Base-by-base conservation (phyloP, 2,113 vertebrate species). In the Pygoscelis antarcticus region DNA sequence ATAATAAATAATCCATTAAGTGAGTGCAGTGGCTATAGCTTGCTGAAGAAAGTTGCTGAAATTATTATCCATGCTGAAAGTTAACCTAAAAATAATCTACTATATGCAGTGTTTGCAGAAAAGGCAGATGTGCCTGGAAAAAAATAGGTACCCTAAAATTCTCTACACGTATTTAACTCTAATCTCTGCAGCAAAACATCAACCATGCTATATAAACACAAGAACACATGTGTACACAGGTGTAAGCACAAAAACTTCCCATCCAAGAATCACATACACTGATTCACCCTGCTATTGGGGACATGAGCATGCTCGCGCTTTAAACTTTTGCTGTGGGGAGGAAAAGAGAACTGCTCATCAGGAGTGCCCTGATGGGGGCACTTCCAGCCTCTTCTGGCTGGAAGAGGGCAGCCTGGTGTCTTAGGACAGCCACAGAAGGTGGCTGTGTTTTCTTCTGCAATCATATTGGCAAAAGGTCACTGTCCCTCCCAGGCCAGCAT, bases 101-200 rank as follows among this genome's bases (percentile, higher is more conserved):
- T 95, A 57, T 18, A 7, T 87, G 51, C 72, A 85, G 77, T 65
- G 77, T 97, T 96, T 96, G 91, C 69, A 96, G 86, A 92, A 93
- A 94, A 95, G 71, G 57, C 88, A 97, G 92, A 94, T 46, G 77
- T 20, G 42, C 57, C 54, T 79, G 49, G 68, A 91, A 77, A 95
- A 98, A 98, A 97, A 97, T 49, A 97, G n/a, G 66, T 96, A 90
- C 68, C 64, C 74, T 83, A 77, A 96, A 97, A 95, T 88, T 93
- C 76, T 97, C 84, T 69, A 62, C 70, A 87, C 78, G 57, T 84
- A 85, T 95, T 93, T 93, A 95, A 92, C 51, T 94, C 82, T 90
- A 61, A 92, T 83, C 27, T 84, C 85, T 3, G 49, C 77, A 88
- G 70, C 38, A 96, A 92, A 96, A 91, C 16, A 0, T 44, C 49